Evolutionary conservation across 2,888 invertebrate species (phyloP).

Genomic region (Empis livida): DNA sequence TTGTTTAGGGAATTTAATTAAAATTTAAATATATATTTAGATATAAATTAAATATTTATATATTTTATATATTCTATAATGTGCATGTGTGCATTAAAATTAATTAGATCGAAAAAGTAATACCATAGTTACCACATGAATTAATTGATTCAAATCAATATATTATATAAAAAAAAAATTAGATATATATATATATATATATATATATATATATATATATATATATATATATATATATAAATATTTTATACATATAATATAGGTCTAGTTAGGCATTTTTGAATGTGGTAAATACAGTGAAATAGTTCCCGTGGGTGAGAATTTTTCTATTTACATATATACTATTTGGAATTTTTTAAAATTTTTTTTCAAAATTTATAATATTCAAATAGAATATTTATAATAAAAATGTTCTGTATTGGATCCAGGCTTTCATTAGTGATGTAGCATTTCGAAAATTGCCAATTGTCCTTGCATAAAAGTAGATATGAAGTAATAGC

Average conservation of each 20-base stretch:
- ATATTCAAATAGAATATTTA: too few species aligned
- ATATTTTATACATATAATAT: too few species aligned
- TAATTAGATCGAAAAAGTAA: slow-evolving; percentile 36
- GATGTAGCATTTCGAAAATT: too few species aligned
- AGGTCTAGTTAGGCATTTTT: neutral
- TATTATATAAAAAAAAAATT: too few species aligned
- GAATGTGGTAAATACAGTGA: slow-evolving; percentile 11
- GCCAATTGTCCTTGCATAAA: too few species aligned
- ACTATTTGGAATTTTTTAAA: too few species aligned
- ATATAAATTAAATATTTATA: slow-evolving; percentile 3
- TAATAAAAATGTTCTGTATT: too few species aligned
- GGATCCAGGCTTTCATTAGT: too few species aligned
- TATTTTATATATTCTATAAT: neutral
- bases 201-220: slow-evolving; percentile 2
- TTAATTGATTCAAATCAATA: slow-evolving; percentile 39
- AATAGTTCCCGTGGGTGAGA: slow-evolving; percentile 13
- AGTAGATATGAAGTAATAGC: too few species aligned
- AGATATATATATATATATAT: neutral
- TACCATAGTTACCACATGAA: slow-evolving; percentile 34
- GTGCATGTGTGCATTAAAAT: slow-evolving; percentile 33
- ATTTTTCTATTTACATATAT: neutral
- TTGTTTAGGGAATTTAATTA: slow-evolving; percentile 6
- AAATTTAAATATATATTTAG: neutral
- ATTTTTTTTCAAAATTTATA: too few species aligned
- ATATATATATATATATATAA: slow-evolving; percentile 1